Conservation (phyloP, 2,797 vertebrate genomes). For the Dicrostonyx torquatus region DNA sequence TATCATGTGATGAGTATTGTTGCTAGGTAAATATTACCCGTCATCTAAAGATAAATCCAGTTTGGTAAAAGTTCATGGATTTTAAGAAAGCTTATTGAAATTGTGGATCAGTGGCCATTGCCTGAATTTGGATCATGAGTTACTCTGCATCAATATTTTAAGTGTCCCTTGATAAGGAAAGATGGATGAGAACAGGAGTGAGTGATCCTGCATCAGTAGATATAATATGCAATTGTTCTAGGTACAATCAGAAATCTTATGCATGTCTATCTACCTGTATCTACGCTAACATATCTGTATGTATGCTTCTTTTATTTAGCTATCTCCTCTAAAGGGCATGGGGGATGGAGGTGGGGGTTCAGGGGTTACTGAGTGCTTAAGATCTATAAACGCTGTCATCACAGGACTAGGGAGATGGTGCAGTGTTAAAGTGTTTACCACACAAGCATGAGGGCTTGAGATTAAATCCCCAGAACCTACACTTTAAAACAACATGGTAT, state of each 20-base stretch:
- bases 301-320: background rate
- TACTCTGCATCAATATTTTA: background rate
- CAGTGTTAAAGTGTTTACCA: background rate
- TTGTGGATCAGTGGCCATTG: background rate
- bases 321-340: background rate
- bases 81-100: constrained; percentile 31
- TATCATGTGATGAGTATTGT: background rate
- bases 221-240: background rate
- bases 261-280: too few relatives aligned
- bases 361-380: background rate
- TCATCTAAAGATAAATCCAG: background rate
- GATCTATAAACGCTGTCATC: background rate
- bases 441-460: background rate
- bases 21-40: background rate
- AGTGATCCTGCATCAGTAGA: background rate
- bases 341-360: too few relatives aligned
- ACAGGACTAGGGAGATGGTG: background rate
- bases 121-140: background rate
- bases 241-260: background rate
- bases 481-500: background rate
- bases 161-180: background rate
- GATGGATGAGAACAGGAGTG: background rate
- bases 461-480: background rate
- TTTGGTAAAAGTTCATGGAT: constrained; percentile 22
- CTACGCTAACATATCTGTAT: background rate